Conservation (phyloP, 2,113 vertebrate genomes). For the Gobiocypris rarus region DNA sequence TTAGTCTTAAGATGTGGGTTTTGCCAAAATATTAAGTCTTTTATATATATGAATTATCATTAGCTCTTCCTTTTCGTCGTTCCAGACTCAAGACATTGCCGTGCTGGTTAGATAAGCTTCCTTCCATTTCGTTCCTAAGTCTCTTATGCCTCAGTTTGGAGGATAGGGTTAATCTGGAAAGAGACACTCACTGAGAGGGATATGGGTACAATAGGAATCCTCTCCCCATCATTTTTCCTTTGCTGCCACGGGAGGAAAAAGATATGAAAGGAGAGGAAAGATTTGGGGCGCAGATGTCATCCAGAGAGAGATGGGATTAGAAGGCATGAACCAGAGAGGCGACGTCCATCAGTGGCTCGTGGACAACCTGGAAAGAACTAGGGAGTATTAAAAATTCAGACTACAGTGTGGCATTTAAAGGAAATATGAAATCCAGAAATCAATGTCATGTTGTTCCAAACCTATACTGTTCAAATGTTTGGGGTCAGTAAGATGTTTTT, state of each 20-base stretch:
- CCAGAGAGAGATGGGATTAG: slow-evolving; percentile 55
- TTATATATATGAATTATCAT: background rate
- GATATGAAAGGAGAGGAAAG: slow-evolving; percentile 14
- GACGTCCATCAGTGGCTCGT: slow-evolving; percentile 6
- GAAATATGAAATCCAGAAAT: background rate
- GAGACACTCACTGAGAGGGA: background rate
- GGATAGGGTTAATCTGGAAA: slow-evolving; percentile 69
- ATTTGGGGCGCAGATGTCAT: slow-evolving; percentile 45
- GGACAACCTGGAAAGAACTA: slow-evolving; percentile 5
- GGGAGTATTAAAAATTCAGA: slow-evolving; percentile 67
- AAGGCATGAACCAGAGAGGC: slow-evolving; percentile 49
- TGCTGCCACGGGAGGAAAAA: slow-evolving; percentile 39
- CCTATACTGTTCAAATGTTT: background rate
- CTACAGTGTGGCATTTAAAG: slow-evolving; percentile 63
- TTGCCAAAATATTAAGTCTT: slow-evolving; percentile 29
- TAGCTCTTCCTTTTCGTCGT: slow-evolving; percentile 1
- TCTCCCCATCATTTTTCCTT: slow-evolving; percentile 12
- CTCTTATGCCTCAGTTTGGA: slow-evolving; percentile 60
- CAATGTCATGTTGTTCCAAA: background rate
- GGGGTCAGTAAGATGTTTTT: background rate
- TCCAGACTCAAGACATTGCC: slow-evolving; percentile 58
- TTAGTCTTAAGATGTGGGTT: background rate
- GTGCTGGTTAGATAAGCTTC: slow-evolving; percentile 64
- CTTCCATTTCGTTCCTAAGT: slow-evolving; percentile 65
- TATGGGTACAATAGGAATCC: background rate